Conservation (phyloP, 2,888 invertebrate genomes). For the Nezara viridula region DNA sequence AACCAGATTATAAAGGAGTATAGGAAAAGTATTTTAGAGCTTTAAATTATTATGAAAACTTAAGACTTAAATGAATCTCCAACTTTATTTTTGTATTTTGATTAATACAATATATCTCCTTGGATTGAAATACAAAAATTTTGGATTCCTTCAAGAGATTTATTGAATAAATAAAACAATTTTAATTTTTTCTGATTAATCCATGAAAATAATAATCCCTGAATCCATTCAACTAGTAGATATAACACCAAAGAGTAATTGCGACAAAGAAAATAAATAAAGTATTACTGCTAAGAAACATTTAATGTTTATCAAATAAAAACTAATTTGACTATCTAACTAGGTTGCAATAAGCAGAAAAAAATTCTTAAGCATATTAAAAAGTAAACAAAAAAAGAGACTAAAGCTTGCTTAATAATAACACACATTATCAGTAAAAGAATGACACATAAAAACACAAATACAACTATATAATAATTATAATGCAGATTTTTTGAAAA, state of each 20-base stretch:
- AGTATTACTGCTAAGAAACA: neutral
- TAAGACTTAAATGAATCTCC: neutral
- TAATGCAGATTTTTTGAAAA: neutral
- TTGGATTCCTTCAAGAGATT: neutral
- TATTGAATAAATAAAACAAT: neutral
- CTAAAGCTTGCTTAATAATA: neutral
- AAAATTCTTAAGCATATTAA: neutral
- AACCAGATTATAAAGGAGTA: constrained; percentile 87
- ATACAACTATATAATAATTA: neutral
- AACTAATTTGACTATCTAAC: neutral
- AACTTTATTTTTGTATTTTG: neutral
- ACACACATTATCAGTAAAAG: neutral
- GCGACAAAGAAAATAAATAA: neutral
- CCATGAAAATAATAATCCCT: neutral
- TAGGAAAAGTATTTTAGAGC: constrained; percentile 58
- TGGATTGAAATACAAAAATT: neutral
- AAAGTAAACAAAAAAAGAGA: neutral
- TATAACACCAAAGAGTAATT: neutral
- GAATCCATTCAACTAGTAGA: neutral
- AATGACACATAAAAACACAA: too few relatives aligned
- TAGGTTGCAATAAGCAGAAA: neutral
- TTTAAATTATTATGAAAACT: neutral
- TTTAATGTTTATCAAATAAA: neutral
- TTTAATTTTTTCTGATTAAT: neutral
- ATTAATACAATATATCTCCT: neutral